These are phyloP conservation scores for Malurus leucopterus DNA, from an alignment of 2,797 vertebrate genomes.

Conservation along the genomic window DNA sequence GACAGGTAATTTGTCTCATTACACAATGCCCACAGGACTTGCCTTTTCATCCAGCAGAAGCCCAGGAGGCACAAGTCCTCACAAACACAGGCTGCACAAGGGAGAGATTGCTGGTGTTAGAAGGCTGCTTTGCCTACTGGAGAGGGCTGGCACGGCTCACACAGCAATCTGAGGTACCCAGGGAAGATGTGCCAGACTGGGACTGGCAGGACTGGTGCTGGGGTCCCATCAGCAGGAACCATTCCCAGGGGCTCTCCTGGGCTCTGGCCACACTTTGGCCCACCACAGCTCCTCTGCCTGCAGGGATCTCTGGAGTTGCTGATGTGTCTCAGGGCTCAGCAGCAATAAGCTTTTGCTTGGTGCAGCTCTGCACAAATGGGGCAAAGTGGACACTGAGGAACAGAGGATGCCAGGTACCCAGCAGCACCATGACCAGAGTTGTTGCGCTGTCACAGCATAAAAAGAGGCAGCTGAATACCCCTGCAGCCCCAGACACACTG, in stretches of 20 bases:
- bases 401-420: accelerated
- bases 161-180: neutral
- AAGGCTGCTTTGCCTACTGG: neutral
- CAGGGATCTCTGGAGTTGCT: neutral
- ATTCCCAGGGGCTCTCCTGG: neutral
- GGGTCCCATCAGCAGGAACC: neutral
- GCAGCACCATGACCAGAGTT: neutral
- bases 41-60: neutral
- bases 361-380: accelerated
- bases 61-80: neutral
- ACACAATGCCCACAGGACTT: neutral
- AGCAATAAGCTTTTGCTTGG: neutral
- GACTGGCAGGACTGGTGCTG: neutral
- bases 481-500: neutral
- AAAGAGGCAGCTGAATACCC: neutral
- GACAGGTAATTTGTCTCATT: neutral
- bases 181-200: neutral
- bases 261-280: neutral
- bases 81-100: neutral
- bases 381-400: neutral
- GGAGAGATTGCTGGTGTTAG: neutral
- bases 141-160: neutral
- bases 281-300: neutral
- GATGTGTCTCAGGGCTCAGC: neutral
- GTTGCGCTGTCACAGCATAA: neutral